Conservation (phyloP, 2,797 vertebrate species). For the Falco rusticolus region DNA sequence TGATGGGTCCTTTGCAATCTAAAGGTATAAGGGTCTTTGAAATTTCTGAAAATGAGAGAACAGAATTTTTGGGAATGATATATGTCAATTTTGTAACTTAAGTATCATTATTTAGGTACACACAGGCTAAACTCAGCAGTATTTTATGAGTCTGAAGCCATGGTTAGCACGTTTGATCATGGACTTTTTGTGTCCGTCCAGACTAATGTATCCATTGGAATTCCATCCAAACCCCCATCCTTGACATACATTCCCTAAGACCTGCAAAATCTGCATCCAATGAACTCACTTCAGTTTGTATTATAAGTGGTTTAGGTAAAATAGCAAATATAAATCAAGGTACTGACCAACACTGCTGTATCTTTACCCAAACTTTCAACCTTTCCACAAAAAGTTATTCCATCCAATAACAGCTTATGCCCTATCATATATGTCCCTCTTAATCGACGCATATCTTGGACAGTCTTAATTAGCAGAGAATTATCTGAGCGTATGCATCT, state of each 20-base stretch:
- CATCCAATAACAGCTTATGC: not conserved
- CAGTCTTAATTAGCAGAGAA: not conserved
- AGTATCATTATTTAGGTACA: not conserved
- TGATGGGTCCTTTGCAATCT: not conserved
- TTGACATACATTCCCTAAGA: not conserved
- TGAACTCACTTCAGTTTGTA: not conserved
- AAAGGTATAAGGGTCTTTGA: not conserved
- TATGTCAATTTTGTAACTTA: not conserved
- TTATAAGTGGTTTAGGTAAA: not conserved
- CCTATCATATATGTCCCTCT: not conserved
- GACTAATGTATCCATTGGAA: not conserved
- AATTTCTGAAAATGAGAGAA: not conserved
- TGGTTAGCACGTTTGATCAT: not conserved
- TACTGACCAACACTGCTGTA: not conserved
- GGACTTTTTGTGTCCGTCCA: not conserved
- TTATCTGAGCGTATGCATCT: not conserved
- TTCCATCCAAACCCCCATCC: not conserved
- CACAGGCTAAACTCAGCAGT: not conserved
- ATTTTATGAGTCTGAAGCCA: not conserved
- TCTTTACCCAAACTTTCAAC: not conserved
- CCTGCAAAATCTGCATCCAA: not conserved
- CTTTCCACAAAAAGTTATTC: not conserved
- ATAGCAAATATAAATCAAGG: not conserved
- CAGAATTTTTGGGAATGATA: not conserved
- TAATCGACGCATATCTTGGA: rapidly evolving